Evolutionary conservation across 2,888 invertebrate species (phyloP).

Genomic region (Nomada fabriciana): DNA sequence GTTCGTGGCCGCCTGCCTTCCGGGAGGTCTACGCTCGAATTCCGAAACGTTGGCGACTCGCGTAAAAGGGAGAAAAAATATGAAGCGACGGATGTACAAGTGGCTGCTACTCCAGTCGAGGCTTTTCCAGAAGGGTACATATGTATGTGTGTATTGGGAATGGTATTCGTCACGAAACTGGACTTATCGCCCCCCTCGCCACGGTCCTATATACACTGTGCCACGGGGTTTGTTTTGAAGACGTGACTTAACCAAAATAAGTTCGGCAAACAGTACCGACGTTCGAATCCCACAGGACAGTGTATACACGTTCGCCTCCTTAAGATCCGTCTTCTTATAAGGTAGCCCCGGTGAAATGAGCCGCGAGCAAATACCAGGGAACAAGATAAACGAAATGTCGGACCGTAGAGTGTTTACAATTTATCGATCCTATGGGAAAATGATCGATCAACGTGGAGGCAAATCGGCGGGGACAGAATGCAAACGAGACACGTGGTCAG

Average conservation of each 20-base stretch:
- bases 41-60: slow-evolving; percentile 53
- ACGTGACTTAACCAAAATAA: slow-evolving; percentile 75
- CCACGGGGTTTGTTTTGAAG: slow-evolving; percentile 70
- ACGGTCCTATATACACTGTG: slow-evolving; percentile 64
- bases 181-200: slow-evolving; percentile 60
- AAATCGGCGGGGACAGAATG: slow-evolving; percentile 18
- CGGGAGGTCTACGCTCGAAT: slow-evolving; percentile 55
- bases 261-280: slow-evolving; percentile 68
- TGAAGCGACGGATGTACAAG: slow-evolving; percentile 14
- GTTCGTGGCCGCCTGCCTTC: slow-evolving; percentile 50
- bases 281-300: slow-evolving; percentile 8
- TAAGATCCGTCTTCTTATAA: slow-evolving; percentile 21
- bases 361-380: slow-evolving; percentile 44
- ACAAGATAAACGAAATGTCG: slow-evolving; percentile 46
- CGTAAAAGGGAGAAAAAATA: slow-evolving; percentile 61
- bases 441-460: slow-evolving; percentile 18
- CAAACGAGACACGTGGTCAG: neutral
- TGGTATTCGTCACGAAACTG: slow-evolving; percentile 69
- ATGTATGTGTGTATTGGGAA: slow-evolving; percentile 13
- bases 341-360: slow-evolving; percentile 48
- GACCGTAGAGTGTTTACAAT: slow-evolving; percentile 33
- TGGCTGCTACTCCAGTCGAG: neutral
- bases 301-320: slow-evolving; percentile 9
- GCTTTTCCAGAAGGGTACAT: slow-evolving; percentile 6
- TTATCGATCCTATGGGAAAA: slow-evolving; percentile 37